Conservation (phyloP, 1,140 invertebrate species). For the Mactra quadrangularis region DNA sequence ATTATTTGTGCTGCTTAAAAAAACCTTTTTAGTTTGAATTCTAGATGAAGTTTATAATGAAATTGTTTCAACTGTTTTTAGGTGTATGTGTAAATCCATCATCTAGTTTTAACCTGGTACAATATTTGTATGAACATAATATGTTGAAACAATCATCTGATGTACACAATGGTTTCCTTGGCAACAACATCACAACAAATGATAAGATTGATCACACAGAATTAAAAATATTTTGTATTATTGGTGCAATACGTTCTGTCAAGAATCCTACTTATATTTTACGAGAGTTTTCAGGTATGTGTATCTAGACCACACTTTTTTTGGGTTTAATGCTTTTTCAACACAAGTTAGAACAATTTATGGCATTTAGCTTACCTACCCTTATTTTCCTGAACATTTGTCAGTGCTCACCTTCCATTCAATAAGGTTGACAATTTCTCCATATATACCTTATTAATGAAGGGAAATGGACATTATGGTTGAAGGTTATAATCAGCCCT, state of each 20-base stretch:
- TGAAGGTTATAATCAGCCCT: not conserved
- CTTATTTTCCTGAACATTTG: not conserved
- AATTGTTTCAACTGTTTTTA: not conserved
- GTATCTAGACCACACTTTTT: not conserved
- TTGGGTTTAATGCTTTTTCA: not conserved
- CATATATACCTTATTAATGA: too few species aligned
- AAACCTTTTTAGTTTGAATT: too few species aligned
- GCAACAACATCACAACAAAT: not conserved
- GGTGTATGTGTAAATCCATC: not conserved
- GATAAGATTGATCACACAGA: not conserved
- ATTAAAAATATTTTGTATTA: conserved; percentile 64
- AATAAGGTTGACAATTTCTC: too few species aligned
- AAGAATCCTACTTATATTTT: conserved; percentile 73
- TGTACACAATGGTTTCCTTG: not conserved
- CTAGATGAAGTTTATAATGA: too few species aligned
- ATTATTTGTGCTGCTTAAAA: too few species aligned
- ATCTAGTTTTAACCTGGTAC: not conserved
- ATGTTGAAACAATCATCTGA: not conserved
- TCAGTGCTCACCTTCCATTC: too few species aligned
- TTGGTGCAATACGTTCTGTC: conserved; percentile 72
- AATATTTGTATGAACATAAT: not conserved
- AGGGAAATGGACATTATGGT: not conserved
- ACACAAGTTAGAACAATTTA: too few species aligned
- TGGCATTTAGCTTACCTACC: not conserved
- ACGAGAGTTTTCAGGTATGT: conserved; percentile 69